Percentiles rank a stretch among this genome's conserved stretches.
These are phyloP conservation scores for Helicoverpa armigera DNA, from an alignment of 1,140 invertebrate genomes.

Conservation along the genomic window DNA sequence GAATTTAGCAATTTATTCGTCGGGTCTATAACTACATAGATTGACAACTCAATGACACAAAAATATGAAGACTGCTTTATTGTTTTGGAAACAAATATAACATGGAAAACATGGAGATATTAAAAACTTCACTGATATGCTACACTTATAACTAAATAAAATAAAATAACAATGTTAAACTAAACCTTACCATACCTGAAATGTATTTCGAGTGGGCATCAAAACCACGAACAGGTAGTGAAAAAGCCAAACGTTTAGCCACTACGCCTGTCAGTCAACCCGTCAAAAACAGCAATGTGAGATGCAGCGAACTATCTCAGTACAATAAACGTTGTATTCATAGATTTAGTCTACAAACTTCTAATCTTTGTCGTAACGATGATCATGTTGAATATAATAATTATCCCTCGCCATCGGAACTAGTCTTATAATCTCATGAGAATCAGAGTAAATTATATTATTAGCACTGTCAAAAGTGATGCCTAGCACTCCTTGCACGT, in stretches of 20 bases:
- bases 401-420: slow-evolving; percentile 37
- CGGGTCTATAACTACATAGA: too few species aligned
- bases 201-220: too few species aligned
- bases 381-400: slow-evolving; percentile 4
- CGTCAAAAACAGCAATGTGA: not conserved
- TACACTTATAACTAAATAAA: too few species aligned
- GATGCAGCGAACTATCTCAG: not conserved
- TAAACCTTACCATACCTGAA: too few species aligned
- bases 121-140: too few species aligned
- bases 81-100: too few species aligned
- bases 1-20: too few species aligned
- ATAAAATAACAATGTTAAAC: too few species aligned
- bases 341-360: not conserved
- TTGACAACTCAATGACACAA: too few species aligned
- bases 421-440: slow-evolving; percentile 69
- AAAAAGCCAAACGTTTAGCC: not conserved
- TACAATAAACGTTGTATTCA: not conserved
- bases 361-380: not conserved
- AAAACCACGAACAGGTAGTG: too few species aligned
- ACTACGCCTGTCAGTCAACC: not conserved
- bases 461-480: slow-evolving; percentile 76
- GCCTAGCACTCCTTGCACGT: slow-evolving; percentile 70
- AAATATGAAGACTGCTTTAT: too few species aligned
- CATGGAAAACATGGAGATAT: too few species aligned
- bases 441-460: slow-evolving; percentile 76